Percentiles rank a stretch among this genome's conserved stretches.
Evolutionary conservation across 2,797 vertebrate species (phyloP).

Genomic region (Acridotheres tristis): DNA sequence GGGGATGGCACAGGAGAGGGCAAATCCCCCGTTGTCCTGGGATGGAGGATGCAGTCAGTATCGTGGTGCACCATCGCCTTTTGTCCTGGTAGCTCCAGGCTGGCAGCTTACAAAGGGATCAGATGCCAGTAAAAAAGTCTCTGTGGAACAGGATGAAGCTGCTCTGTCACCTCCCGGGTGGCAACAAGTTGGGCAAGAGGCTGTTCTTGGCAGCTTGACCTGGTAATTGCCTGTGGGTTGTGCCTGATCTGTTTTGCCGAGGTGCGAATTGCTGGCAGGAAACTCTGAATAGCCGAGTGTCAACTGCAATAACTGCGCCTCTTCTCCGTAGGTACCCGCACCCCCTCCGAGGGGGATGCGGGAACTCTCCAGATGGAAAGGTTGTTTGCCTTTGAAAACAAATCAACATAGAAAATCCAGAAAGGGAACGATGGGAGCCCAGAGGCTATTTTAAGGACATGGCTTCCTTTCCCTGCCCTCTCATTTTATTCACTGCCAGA

Average conservation of each 20-base stretch:
- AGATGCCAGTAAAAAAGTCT: background rate
- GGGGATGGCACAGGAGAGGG: background rate
- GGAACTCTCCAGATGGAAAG: background rate
- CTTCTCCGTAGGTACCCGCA: background rate
- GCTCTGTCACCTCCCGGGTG: rapidly evolving
- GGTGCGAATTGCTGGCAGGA: background rate
- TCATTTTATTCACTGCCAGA: background rate
- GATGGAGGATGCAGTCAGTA: background rate
- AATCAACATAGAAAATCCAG: background rate
- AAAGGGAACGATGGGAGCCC: background rate
- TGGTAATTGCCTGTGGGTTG: background rate
- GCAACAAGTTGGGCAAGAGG: too few species aligned
- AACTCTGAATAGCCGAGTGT: background rate
- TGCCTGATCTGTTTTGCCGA: rapidly evolving
- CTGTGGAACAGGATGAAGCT: background rate
- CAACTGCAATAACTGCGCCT: background rate
- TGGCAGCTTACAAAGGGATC: background rate
- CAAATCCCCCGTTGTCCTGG: background rate
- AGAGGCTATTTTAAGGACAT: background rate
- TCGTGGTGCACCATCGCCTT: rapidly evolving
- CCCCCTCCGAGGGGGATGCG: rapidly evolving
- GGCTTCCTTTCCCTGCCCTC: background rate
- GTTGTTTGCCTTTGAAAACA: background rate
- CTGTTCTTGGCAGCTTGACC: background rate
- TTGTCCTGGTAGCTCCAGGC: background rate